Evolutionary conservation across 2,888 invertebrate species (phyloP).

Genomic region (Aspidapion aeneum): DNA sequence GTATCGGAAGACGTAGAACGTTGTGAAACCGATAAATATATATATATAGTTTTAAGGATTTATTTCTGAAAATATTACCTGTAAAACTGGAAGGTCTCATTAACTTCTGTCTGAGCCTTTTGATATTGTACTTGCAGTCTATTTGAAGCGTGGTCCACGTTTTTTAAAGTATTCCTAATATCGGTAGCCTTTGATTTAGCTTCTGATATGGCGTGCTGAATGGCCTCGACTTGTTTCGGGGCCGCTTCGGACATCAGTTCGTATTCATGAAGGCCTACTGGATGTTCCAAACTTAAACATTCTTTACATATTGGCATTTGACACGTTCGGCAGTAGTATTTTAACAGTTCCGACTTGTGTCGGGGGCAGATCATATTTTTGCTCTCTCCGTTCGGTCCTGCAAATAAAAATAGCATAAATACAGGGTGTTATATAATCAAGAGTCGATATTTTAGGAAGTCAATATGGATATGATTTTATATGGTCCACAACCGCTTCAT

Average conservation of each 20-base stretch:
- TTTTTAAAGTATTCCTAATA: conserved; percentile 80
- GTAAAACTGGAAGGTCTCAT: background rate
- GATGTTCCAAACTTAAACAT: conserved; percentile 87
- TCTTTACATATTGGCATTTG: conserved; percentile 92
- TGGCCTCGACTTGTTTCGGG: conserved; percentile 76
- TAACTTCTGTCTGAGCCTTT: background rate
- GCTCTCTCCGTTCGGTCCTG: conserved; percentile 39
- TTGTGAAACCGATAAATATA: no score
- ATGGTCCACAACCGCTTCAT: no score
- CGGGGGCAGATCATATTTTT: conserved; percentile 74
- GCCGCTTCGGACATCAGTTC: conserved; percentile 82
- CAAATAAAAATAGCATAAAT: no score
- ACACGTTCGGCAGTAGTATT: conserved; percentile 94
- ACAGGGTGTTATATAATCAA: no score
- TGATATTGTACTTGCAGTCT: conserved; percentile 62
- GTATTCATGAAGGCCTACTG: conserved; percentile 76
- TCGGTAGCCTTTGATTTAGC: conserved; percentile 87
- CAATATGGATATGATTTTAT: no score
- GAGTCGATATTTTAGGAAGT: no score
- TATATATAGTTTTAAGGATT: no score
- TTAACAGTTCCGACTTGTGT: conserved; percentile 87
- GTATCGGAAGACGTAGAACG: no score
- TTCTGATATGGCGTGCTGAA: conserved; percentile 78
- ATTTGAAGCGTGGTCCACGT: conserved; percentile 79
- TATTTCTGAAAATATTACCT: no score